phyloP scores from a whole-genome alignment of 2,797 vertebrate genomes.

The Peromyscus aztecus region DNA sequence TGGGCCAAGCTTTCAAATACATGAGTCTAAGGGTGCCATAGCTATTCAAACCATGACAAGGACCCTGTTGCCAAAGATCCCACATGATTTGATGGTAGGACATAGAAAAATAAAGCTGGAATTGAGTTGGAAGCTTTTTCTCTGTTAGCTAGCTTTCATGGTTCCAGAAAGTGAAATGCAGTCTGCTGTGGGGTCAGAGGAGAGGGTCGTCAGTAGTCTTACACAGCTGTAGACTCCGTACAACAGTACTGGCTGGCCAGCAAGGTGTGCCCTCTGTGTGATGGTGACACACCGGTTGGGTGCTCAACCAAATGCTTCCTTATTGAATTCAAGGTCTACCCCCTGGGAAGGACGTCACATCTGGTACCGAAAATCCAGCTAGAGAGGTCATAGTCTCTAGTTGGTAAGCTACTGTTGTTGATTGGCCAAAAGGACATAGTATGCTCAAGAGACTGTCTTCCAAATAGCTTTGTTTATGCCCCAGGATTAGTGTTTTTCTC shows the following conservation, averaged over 20 bases:
- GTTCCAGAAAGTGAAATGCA: not conserved
- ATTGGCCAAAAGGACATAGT: not conserved
- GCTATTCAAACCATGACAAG: not conserved
- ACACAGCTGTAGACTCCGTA: not conserved
- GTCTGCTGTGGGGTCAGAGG: not conserved
- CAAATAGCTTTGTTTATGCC: not conserved
- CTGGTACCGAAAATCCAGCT: not conserved
- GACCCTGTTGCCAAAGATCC: not conserved
- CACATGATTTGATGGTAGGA: not conserved
- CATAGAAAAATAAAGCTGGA: not conserved
- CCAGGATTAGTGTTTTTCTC: not conserved
- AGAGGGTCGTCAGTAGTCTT: not conserved
- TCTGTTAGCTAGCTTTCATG: not conserved
- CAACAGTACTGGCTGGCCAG: not conserved
- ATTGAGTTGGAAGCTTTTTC: not conserved
- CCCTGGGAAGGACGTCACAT: not conserved
- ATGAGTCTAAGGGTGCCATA: not conserved
- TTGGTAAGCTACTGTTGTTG: not conserved
- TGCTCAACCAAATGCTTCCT: not conserved
- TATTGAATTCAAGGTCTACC: not conserved
- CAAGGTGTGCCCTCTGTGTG: not conserved
- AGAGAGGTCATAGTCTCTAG: not conserved
- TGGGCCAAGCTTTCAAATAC: not conserved
- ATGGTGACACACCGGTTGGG: not conserved
- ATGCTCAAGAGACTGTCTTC: not conserved